Evolutionary conservation across 2,797 vertebrate species (phyloP), one percentile per base, ranked within the genome.

Genomic region (Thunnus albacares): DNA sequence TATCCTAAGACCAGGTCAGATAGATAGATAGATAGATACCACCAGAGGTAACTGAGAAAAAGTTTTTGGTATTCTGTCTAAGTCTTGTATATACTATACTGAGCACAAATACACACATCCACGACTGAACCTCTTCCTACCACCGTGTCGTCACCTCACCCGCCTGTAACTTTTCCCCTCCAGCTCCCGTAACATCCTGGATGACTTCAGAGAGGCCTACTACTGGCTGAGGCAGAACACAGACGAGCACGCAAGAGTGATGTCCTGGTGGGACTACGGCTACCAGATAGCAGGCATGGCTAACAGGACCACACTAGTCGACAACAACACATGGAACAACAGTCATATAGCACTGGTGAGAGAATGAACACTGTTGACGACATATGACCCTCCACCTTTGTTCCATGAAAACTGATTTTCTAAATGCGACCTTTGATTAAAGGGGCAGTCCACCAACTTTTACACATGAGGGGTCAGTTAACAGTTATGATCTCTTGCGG

Each of bases 201-300:
- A 99, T 83, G 98, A 99, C 94, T 99, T 99, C 94, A 96, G 98
- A 81, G 98, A 99, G 94, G 98, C 98, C 2, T 99, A 99, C 87
- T 99, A 98, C 81, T 99, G 98, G 98, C 95, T 99, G 92, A 95
- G 98, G 52, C 98, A 98, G 93, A 99, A 99, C 92, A 99, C 98
- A 1, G 98, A 98, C 0, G 98, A 99, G 86, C 97, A 99, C 0
- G 97, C 96, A n/a, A 93, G 97, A 38, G 98, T 99, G 87, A 99
- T 99, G 98, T 99, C 98, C 0, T 99, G 98, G 98, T 99, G 98
- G 98, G 98, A 99, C 83, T 99, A 99, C 0, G 98, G 98, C 5
- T 99, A 99, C 87, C 98, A 99, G 94, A 99, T 99, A 82, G 98
- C 98, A 13, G 98, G 98, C 82, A 99, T 98, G 98, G 98, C 98